Evolutionary conservation across 2,888 invertebrate species (phyloP).

Genomic region (Conomelus anceps): DNA sequence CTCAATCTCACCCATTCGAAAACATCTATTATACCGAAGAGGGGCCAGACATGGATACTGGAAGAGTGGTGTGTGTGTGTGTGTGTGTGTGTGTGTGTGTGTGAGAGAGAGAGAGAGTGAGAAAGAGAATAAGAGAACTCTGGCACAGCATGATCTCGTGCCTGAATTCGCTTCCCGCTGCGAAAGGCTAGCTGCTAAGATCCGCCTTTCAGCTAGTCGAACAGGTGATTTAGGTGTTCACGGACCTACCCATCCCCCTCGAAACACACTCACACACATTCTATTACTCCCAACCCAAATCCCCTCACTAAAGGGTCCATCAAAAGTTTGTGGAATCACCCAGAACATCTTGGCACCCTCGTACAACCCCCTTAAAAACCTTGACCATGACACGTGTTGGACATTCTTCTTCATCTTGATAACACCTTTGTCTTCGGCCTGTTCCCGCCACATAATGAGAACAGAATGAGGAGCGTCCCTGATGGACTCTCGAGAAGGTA

Average conservation of each 20-base stretch:
- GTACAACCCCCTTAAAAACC: background rate
- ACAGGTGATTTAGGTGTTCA: background rate
- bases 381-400: background rate
- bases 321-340: background rate
- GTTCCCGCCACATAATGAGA: background rate
- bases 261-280: background rate
- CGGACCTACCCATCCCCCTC: background rate
- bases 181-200: background rate
- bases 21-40: background rate
- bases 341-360: background rate
- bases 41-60: background rate
- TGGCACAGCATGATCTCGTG: background rate
- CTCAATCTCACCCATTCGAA: background rate
- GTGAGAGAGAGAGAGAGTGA: background rate
- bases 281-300: background rate
- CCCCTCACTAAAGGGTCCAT: background rate
- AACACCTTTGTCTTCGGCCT: background rate
- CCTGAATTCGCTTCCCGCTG: background rate
- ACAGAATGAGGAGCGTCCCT: background rate
- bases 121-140: background rate
- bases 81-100: no score
- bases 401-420: background rate
- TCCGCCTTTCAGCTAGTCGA: background rate
- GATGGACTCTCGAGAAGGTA: background rate
- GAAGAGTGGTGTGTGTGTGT: no score